These are phyloP conservation scores for Phainopepla nitens DNA, from an alignment of 2,113 vertebrate species.

Conservation along the genomic window DNA sequence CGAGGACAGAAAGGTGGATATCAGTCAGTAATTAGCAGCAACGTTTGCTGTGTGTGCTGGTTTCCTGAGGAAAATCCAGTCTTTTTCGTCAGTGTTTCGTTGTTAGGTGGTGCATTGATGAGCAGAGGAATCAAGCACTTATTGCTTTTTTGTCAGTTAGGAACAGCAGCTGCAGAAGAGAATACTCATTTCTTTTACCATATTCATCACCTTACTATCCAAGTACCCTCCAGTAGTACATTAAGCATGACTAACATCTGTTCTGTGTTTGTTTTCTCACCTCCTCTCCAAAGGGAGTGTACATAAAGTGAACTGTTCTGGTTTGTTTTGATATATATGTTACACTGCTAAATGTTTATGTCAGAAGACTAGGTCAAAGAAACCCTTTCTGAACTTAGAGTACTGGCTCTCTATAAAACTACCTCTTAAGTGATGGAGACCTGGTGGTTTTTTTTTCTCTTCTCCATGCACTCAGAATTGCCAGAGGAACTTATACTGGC, in stretches of 20 bases:
- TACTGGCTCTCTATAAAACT: background rate
- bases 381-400: slow-evolving; percentile 16
- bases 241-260: slow-evolving; percentile 58
- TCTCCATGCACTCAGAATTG: background rate
- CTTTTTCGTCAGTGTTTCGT: background rate
- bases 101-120: background rate
- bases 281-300: slow-evolving; percentile 44
- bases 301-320: slow-evolving; percentile 46
- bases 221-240: slow-evolving; percentile 36
- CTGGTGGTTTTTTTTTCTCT: accelerated
- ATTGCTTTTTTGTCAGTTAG: background rate
- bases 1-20: background rate
- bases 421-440: background rate
- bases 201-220: slow-evolving; percentile 10
- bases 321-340: slow-evolving; percentile 59
- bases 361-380: slow-evolving; percentile 27
- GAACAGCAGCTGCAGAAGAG: background rate
- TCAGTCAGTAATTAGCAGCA: background rate
- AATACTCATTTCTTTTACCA: slow-evolving; percentile 15
- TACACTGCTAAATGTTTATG: slow-evolving; percentile 43
- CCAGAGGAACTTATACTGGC: background rate
- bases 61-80: background rate
- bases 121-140: background rate
- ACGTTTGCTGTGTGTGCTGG: background rate
- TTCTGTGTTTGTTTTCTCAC: slow-evolving; percentile 65